Base-by-base conservation (phyloP, 2,113 vertebrate genomes). In the Ictalurus furcatus region DNA sequence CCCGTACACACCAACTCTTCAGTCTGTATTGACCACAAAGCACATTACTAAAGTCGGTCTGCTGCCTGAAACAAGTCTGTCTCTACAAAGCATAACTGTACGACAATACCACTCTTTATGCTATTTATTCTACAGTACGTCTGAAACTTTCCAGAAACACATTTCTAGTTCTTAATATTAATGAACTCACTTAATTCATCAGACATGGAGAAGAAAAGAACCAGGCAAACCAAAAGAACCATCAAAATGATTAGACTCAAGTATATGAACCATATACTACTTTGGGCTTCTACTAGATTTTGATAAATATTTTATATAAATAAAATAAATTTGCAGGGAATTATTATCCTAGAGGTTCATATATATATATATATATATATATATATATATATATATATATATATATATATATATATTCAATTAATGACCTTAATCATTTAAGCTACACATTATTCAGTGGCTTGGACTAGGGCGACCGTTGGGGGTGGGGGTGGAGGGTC, bases 21-120 rank as follows among this genome's bases (percentile, higher is more conserved):
- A 63, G 48, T 40, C n/a, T 65, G 81, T 74, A 17, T 17, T 88
- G 67, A 84, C 37, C 54, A 84, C 17, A 84, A 84, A 84, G 25
- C 23, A 17, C 80, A 74, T 59, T 73, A 67, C 34, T 82, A 58
- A 71, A 71, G 17, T 52, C 28, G 3, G 54, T 61, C 71, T 44
- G 40, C 87, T 69, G 78, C 7, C 63, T 83, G 19, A 63, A 58
- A 54, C 23, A 30, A 44, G 21, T 59, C 85, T 56, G 30, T 59
- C 85, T 76, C 30, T 25, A 40, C 6, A 30, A 52, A 69, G 3
- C 23, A 82, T 37, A 59, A n/a, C 44, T 85, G 82, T 84, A n/a
- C 0, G 3, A 14, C 85, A 74, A 48, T 56, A 85, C 17, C 69
- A 40, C 19, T 37, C 19, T 12, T 86, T 37, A 56, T 59, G 19